phyloP scores from a whole-genome alignment of 2,797 vertebrate species.

The Cossypha heuglini region DNA sequence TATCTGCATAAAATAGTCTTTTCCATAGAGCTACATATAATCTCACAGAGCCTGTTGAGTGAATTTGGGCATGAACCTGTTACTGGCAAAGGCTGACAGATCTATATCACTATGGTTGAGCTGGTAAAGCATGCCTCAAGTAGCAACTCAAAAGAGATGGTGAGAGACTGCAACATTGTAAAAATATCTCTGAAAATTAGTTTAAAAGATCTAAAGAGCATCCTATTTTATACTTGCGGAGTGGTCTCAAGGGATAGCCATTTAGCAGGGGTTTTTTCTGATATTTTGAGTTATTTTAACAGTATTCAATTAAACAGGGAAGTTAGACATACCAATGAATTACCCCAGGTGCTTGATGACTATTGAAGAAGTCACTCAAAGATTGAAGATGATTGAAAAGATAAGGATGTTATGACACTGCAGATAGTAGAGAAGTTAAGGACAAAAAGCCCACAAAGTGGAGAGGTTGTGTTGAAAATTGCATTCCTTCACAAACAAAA shows the following conservation, averaged over 20 bases:
- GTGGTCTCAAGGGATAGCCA: background rate
- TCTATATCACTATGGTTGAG: background rate
- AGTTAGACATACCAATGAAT: background rate
- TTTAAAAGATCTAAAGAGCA: background rate
- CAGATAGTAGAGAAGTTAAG: background rate
- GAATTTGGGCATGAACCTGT: background rate
- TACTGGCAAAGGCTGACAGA: background rate
- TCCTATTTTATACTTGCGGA: background rate
- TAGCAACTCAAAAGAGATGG: background rate
- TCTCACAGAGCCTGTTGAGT: background rate
- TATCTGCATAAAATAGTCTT: background rate
- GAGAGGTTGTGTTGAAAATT: background rate
- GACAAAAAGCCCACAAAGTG: background rate
- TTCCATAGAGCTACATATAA: background rate
- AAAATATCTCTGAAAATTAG: background rate
- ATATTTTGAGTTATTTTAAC: background rate
- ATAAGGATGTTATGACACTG: background rate
- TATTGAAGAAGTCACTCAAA: background rate
- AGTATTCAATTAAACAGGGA: background rate
- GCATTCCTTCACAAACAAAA: background rate
- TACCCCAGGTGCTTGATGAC: background rate
- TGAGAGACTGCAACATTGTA: background rate
- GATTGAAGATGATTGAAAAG: background rate
- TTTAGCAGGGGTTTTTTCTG: background rate
- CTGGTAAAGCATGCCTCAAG: background rate